Evolutionary conservation across 2,888 invertebrate genomes (phyloP).

Genomic region (Ptychoptera albimana): DNA sequence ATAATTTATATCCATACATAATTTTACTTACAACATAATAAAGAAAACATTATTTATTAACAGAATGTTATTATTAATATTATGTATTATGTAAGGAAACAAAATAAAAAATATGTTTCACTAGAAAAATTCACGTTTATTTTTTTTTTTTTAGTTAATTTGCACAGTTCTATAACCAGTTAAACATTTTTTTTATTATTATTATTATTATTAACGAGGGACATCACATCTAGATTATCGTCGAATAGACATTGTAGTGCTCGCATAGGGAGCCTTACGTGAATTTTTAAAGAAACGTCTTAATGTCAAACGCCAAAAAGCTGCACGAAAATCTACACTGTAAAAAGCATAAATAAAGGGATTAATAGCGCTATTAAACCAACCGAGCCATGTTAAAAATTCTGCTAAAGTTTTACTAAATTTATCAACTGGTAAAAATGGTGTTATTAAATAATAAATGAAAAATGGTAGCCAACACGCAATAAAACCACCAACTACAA

Average conservation of each 20-base stretch:
- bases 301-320: conserved; percentile 67
- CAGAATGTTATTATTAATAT: too few relatives aligned
- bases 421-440: conserved; percentile 49
- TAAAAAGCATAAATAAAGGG: conserved; percentile 85
- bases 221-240: background rate
- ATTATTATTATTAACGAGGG: too few relatives aligned
- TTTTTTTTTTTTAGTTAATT: too few relatives aligned
- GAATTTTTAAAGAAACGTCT: conserved; percentile 21
- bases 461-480: conserved; percentile 84
- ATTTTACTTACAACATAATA: too few relatives aligned
- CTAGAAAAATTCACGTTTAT: too few relatives aligned
- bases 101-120: too few relatives aligned
- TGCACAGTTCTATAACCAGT: too few relatives aligned
- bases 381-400: conserved; percentile 73
- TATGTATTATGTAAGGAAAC: too few relatives aligned
- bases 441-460: conserved; percentile 64
- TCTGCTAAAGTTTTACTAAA: conserved; percentile 46
- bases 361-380: conserved; percentile 82
- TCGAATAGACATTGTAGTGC: conserved; percentile 1
- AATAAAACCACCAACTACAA: conserved; percentile 80
- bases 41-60: too few relatives aligned
- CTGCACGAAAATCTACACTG: conserved; percentile 71
- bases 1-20: too few relatives aligned
- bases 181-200: too few relatives aligned
- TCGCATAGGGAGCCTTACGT: background rate